A percentile compares a stretch with the other conserved stretches of the same genome.
Evolutionary conservation across 1,140 invertebrate genomes (phyloP).

Genomic region (Samia ricini): DNA sequence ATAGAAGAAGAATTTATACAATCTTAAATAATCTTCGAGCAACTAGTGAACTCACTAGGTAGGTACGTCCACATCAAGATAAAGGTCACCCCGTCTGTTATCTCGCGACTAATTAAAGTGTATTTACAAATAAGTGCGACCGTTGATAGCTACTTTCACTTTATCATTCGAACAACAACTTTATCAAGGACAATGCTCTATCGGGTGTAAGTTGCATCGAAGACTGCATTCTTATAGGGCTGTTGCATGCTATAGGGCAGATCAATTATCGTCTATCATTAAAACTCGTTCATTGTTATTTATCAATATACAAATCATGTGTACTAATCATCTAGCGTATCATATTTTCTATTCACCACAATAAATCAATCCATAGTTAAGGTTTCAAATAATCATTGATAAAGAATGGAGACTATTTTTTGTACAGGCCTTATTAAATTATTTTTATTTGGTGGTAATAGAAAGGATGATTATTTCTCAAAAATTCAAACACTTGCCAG

Average conservation of each 20-base stretch:
- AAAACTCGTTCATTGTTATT: not conserved
- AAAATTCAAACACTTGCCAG: too few species aligned
- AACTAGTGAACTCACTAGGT: not conserved
- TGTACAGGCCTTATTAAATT: too few species aligned
- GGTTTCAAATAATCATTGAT: too few species aligned
- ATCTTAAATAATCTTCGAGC: not conserved
- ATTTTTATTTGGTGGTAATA: too few species aligned
- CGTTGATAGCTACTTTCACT: slow-evolving; percentile 46
- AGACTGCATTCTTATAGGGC: not conserved
- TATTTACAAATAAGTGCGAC: slow-evolving; percentile 50
- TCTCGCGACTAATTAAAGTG: slow-evolving; percentile 34
- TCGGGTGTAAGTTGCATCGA: slow-evolving; percentile 33
- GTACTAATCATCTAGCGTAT: too few species aligned
- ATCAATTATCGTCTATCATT: not conserved
- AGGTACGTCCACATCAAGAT: slow-evolving; percentile 5
- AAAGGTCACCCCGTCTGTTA: slow-evolving; percentile 24
- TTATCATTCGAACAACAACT: slow-evolving; percentile 52
- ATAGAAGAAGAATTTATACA: not conserved
- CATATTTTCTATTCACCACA: too few species aligned
- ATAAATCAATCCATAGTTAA: too few species aligned
- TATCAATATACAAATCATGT: too few species aligned
- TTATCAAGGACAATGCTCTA: slow-evolving; percentile 62
- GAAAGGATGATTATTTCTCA: too few species aligned
- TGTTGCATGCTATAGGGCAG: too few species aligned
- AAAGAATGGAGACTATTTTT: too few species aligned